Evolutionary conservation across 2,888 invertebrate genomes (phyloP), one percentile per base, ranked within the genome.

Genomic region (Reticulitermes lucifugus): DNA sequence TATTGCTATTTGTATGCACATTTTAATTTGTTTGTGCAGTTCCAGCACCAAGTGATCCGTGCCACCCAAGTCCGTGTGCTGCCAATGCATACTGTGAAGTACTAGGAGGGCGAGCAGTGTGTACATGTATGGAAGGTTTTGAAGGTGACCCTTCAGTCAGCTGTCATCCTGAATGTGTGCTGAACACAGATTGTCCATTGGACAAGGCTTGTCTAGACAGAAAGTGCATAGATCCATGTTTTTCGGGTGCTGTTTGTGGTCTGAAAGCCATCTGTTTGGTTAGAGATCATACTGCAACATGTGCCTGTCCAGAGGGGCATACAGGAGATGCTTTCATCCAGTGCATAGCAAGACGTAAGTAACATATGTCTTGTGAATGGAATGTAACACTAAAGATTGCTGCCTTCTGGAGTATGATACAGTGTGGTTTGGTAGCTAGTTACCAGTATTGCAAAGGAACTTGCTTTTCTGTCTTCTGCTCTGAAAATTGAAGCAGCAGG

Each of bases 301-400:
- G 97, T 89, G 91, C 94, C 79, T 98, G 97, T 89, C 93, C 94
- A 71, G 94, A 94, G 87, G 96, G 96, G 83, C 96, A 94, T 89
- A 94, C 95, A 86, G 98, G 97, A 85, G 96, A 97, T 92, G 95
- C 96, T 35, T 94, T 96, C 89, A 93, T 94, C 86, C 96, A 96
- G 89, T 97, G 96, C 90, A 92, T 94, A 86, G 91, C 91, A 85
- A 92, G 90, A 89, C 92, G 92, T 92, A 90, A 91, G 92, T 91
- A 77, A 55, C 55, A 2, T 18, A 18, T 55, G 14, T 55, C 55
- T 55, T 18, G 14, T 55, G 18, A 55, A 55, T 14, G 14, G 55
- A 55, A 14, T 55, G 55, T 14, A 55, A 55, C 18, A 55, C 55
- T 55, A 18, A 12, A 35, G 35, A 35, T 35, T 35, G 35, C 35